These are phyloP conservation scores for Acanthoscelides obtectus DNA, from an alignment of 2,888 invertebrate species.

Conservation along the genomic window DNA sequence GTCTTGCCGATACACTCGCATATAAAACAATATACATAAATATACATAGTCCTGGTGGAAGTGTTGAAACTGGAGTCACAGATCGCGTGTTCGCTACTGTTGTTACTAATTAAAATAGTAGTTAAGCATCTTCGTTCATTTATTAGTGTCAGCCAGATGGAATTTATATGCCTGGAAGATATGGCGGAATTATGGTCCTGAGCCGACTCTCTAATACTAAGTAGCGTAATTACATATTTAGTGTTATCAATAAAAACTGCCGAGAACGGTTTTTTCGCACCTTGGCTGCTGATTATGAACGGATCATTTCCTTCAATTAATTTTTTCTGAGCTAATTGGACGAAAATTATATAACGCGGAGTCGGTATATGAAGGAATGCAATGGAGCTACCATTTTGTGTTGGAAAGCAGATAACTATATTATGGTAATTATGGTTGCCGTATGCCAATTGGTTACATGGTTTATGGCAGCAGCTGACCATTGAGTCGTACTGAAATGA, in stretches of 20 bases:
- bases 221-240: neutral
- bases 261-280: neutral
- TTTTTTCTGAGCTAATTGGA: neutral
- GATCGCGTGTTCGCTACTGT: neutral
- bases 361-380: neutral
- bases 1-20: neutral
- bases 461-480: neutral
- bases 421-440: neutral
- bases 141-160: neutral
- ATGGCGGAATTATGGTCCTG: neutral
- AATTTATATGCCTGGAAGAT: neutral
- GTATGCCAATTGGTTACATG: neutral
- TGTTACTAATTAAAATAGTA: neutral
- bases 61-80: neutral
- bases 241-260: neutral
- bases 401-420: neutral
- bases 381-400: neutral
- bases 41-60: neutral
- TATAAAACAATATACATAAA: neutral
- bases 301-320: neutral
- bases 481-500: no score
- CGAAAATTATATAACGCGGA: neutral
- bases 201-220: neutral
- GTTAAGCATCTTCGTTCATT: neutral
- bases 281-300: neutral